These are phyloP conservation scores for Falco berigora DNA, from an alignment of 2,797 vertebrate species.

Conservation along the genomic window DNA sequence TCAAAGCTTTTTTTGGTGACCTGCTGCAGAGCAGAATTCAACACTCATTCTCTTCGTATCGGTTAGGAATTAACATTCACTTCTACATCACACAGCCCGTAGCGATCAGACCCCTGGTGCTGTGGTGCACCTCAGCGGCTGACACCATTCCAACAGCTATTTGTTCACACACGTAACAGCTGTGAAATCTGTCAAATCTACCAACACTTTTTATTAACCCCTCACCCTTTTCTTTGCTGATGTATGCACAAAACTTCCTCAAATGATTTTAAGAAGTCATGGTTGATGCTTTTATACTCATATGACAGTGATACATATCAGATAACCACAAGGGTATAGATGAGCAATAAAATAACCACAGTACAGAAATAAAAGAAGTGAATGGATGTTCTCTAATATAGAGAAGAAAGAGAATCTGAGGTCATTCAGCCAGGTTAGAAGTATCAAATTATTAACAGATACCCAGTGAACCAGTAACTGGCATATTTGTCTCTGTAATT, in stretches of 20 bases:
- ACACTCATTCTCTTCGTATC: not conserved
- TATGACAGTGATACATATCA: not conserved
- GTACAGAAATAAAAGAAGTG: slow-evolving; percentile 1
- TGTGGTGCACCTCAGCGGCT: not conserved
- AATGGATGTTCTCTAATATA: not conserved
- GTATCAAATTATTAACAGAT: not conserved
- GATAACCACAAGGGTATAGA: not conserved
- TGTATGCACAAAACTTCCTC: not conserved
- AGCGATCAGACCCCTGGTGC: not conserved
- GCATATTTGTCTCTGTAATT: not conserved
- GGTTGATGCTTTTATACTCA: not conserved
- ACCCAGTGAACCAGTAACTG: not conserved
- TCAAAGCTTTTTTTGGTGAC: not conserved
- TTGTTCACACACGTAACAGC: not conserved
- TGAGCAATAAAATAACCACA: not conserved
- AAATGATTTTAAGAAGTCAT: not conserved
- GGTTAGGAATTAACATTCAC: not conserved
- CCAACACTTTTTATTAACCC: not conserved
- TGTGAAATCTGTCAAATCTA: not conserved
- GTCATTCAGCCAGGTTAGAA: slow-evolving; percentile 26
- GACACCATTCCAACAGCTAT: not conserved
- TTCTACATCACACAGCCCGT: not conserved
- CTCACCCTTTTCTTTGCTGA: not conserved
- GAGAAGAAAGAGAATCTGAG: slow-evolving; percentile 29
- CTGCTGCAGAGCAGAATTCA: not conserved